Evolutionary conservation across 2,113 vertebrate genomes (phyloP).

Genomic region (Neolamprologus tretocephalus): DNA sequence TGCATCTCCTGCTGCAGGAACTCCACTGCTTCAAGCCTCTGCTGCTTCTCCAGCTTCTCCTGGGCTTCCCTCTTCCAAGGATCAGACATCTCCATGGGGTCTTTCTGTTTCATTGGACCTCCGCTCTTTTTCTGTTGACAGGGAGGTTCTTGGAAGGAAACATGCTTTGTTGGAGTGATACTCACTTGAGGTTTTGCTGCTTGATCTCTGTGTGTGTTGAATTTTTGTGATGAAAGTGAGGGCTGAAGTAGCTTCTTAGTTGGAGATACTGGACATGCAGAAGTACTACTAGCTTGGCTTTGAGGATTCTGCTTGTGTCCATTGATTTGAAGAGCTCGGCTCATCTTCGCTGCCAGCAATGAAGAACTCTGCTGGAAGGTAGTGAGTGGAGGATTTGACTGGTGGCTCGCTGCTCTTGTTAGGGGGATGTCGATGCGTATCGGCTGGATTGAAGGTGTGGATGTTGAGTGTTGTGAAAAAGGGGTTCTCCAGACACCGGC

Average conservation of each 20-base stretch:
- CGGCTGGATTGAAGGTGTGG: conserved; percentile 71
- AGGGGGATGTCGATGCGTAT: conserved; percentile 83
- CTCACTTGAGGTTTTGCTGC: conserved; percentile 60
- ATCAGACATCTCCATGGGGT: conserved; percentile 68
- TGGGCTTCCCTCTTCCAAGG: conserved; percentile 82
- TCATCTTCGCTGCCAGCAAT: neutral
- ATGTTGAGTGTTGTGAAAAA: conserved; percentile 56
- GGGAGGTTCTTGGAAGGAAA: conserved; percentile 80
- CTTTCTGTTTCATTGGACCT: conserved; percentile 62
- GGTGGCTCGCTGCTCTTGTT: conserved; percentile 54
- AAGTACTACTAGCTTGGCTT: neutral
- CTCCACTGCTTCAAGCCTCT: conserved; percentile 69
- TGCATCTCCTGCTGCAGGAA: conserved; percentile 81
- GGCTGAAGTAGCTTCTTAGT: conserved; percentile 36
- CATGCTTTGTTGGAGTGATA: conserved; percentile 72
- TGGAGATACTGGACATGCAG: conserved; percentile 25
- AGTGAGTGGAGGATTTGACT: conserved; percentile 49
- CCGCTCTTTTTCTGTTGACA: conserved; percentile 66
- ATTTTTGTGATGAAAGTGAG: conserved; percentile 27
- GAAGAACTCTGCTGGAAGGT: conserved; percentile 42
- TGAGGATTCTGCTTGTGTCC: neutral
- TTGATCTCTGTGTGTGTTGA: conserved; percentile 38
- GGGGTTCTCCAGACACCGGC: conserved; percentile 85
- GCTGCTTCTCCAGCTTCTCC: conserved; percentile 81
- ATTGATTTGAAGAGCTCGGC: neutral